Evolutionary conservation across 2,113 vertebrate species (phyloP).

Genomic region (Todiramphus chloris): DNA sequence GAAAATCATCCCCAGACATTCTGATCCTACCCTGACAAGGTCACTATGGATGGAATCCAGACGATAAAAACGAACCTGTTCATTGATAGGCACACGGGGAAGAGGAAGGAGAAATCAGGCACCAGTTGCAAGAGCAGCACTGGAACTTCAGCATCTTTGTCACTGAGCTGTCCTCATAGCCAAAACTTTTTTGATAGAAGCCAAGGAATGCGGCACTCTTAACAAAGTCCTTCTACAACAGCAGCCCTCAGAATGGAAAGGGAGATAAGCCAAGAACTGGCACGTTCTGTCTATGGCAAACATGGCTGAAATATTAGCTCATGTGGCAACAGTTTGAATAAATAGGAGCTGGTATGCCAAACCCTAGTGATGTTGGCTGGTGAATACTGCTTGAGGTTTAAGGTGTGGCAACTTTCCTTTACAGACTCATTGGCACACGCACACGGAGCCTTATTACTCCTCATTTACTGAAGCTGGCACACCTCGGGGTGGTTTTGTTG

Average conservation of each 20-base stretch:
- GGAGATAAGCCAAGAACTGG: background rate
- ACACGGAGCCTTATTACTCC: background rate
- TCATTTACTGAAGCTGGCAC: background rate
- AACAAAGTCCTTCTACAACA: background rate
- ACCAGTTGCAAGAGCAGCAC: background rate
- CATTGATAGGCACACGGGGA: background rate
- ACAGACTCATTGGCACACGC: background rate
- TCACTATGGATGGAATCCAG: background rate
- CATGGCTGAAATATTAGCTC: background rate
- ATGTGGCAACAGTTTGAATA: slow-evolving; percentile 1
- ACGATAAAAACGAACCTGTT: background rate
- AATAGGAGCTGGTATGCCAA: background rate
- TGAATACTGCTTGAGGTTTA: slow-evolving; percentile 23
- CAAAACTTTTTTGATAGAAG: background rate
- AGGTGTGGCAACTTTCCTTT: slow-evolving; percentile 14
- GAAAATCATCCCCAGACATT: background rate
- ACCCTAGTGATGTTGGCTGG: background rate
- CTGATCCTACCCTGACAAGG: background rate
- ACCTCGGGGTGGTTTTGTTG: background rate
- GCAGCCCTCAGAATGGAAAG: background rate
- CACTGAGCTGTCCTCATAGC: rapidly evolving
- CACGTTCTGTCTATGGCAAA: background rate
- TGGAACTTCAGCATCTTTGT: background rate
- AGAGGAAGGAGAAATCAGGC: background rate
- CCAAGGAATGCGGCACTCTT: background rate